A percentile compares a stretch with the other conserved stretches of the same genome.
phyloP scores from a whole-genome alignment of 2,113 vertebrate genomes.

The Scatophagus argus region DNA sequence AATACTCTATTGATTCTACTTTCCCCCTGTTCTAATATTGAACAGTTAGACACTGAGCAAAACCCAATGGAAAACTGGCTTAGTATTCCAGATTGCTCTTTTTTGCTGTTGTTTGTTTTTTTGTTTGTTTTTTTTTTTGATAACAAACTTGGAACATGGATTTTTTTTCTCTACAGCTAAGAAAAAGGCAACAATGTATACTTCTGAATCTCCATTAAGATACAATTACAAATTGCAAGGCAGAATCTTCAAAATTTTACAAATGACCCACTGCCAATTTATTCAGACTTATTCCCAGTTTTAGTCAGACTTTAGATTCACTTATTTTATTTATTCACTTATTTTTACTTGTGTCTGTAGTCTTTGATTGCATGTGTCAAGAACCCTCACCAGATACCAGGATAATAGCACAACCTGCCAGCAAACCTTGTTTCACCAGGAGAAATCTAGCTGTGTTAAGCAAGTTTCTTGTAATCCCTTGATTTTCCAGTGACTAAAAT shows the following conservation, averaged over 20 bases:
- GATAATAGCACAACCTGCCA: not conserved
- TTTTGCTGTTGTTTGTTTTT: not conserved
- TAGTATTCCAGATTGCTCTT: not conserved
- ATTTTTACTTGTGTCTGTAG: not conserved
- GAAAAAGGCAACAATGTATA: not conserved
- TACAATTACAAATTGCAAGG: not conserved
- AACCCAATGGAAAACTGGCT: not conserved
- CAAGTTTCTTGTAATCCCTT: slow-evolving; percentile 20
- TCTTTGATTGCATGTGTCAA: not conserved
- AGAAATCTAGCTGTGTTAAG: not conserved
- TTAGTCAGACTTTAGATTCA: not conserved
- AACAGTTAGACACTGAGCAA: not conserved
- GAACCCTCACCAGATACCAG: not conserved
- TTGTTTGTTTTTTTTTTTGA: not conserved
- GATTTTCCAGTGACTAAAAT: slow-evolving; percentile 2
- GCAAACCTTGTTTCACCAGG: not conserved
- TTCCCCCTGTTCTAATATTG: not conserved
- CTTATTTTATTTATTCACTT: not conserved
- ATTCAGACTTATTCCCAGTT: not conserved
- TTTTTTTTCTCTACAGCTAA: not conserved
- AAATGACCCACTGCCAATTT: not conserved
- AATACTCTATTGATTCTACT: slow-evolving; percentile 17
- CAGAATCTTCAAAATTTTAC: not conserved
- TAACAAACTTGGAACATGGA: not conserved
- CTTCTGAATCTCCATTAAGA: not conserved